phyloP scores from a whole-genome alignment of 2,888 invertebrate species.

The Ischnura elegans region DNA sequence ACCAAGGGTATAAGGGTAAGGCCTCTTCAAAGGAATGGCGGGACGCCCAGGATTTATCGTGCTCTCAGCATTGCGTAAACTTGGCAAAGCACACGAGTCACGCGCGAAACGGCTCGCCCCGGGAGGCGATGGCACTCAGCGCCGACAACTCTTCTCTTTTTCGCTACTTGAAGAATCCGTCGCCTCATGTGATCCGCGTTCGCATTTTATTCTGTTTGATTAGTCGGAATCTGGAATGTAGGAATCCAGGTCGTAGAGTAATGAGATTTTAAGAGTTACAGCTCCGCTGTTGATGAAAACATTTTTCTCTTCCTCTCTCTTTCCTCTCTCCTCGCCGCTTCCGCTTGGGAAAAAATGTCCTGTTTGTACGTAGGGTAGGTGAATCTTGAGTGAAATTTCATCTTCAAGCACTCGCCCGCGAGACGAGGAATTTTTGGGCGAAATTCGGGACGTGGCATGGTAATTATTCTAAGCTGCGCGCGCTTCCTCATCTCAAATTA shows the following conservation, averaged over 20 bases:
- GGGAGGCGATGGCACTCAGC: background rate
- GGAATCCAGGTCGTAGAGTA: background rate
- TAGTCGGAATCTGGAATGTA: background rate
- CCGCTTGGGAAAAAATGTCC: background rate
- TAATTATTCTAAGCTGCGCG: background rate
- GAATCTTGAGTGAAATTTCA: background rate
- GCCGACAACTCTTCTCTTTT: background rate
- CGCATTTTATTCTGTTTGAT: background rate
- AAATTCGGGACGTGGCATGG: background rate
- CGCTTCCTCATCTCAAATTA: background rate
- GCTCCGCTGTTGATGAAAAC: background rate
- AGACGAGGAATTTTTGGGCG: background rate
- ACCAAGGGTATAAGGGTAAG: background rate
- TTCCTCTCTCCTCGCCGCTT: background rate
- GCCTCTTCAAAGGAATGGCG: background rate
- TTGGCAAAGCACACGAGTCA: background rate
- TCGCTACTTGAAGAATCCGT: background rate
- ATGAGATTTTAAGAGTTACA: slow-evolving; percentile 3
- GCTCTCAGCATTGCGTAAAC: slow-evolving; percentile 2
- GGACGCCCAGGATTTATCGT: background rate
- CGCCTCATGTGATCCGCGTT: background rate
- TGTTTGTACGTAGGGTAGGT: background rate
- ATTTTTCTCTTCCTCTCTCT: background rate
- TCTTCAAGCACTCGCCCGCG: background rate
- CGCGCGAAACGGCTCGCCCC: background rate